A percentile compares a stretch with the other conserved stretches of the same genome.
Evolutionary conservation across 1,140 invertebrate genomes (phyloP).

Genomic region (Conus betulinus): DNA sequence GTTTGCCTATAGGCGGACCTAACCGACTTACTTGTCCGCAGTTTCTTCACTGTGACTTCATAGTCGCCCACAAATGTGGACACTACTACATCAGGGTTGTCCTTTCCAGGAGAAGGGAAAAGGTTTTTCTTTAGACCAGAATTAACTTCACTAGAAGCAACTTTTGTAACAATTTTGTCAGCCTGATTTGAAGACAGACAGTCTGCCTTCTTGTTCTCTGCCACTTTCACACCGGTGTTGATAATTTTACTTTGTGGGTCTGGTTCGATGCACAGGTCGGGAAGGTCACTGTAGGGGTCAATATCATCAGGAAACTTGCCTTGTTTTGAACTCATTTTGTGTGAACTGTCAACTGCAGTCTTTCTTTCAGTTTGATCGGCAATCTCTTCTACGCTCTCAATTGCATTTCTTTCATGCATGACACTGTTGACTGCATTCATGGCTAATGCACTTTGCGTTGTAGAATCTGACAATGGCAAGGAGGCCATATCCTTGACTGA

Average conservation of each 20-base stretch:
- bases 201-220: background rate
- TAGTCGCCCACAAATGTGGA: background rate
- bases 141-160: background rate
- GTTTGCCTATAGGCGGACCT: background rate
- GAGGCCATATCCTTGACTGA: background rate
- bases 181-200: background rate
- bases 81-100: background rate
- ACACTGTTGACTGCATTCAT: background rate
- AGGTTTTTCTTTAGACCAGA: background rate
- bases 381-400: background rate
- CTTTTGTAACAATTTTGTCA: background rate
- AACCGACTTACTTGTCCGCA: background rate
- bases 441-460: background rate
- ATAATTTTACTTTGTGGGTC: background rate
- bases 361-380: background rate
- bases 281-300: conserved; percentile 11
- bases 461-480: background rate
- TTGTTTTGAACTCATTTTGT: background rate
- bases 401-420: background rate
- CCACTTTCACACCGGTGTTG: background rate
- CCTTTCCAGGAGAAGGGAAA: background rate
- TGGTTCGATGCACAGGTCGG: conserved; percentile 24
- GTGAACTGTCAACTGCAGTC: background rate
- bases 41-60: background rate
- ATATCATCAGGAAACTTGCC: background rate